These are phyloP conservation scores for Hassar affinis DNA, from an alignment of 2,113 vertebrate genomes.

Conservation along the genomic window DNA sequence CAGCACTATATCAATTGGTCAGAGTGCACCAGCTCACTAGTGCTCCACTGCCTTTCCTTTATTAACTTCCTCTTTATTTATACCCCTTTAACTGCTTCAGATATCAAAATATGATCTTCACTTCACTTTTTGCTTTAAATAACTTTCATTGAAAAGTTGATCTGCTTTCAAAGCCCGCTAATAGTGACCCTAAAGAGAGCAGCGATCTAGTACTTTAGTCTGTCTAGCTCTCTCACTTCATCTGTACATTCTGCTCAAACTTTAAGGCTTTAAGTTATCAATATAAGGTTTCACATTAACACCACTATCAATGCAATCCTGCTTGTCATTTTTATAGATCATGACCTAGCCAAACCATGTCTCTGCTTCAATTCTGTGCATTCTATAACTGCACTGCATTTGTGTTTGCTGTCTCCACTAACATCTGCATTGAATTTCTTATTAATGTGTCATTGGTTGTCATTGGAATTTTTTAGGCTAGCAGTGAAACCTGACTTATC, in stretches of 20 bases:
- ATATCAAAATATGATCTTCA: background rate
- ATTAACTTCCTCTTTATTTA: background rate
- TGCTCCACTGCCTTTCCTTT: background rate
- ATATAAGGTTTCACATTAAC: no score
- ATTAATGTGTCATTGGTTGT: background rate
- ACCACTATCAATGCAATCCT: background rate
- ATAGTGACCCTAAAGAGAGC: background rate
- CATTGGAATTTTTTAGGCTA: background rate
- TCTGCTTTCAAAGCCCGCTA: background rate
- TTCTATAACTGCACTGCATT: background rate
- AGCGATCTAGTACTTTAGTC: background rate
- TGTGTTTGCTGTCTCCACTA: background rate
- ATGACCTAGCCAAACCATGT: background rate
- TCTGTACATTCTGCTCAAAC: background rate
- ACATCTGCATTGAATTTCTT: background rate
- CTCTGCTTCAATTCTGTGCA: background rate
- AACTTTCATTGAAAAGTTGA: background rate
- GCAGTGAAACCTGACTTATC: background rate
- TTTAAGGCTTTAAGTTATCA: background rate
- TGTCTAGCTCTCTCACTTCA: background rate
- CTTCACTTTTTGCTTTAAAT: background rate
- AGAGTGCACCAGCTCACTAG: slow-evolving; percentile 38
- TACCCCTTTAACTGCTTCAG: background rate
- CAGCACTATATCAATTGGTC: slow-evolving; percentile 43
- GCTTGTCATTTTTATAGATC: background rate